A percentile compares a stretch with the other conserved stretches of the same genome.
These are phyloP conservation scores for Drymodes brunneopygia DNA, from an alignment of 2,113 vertebrate species.

Conservation along the genomic window DNA sequence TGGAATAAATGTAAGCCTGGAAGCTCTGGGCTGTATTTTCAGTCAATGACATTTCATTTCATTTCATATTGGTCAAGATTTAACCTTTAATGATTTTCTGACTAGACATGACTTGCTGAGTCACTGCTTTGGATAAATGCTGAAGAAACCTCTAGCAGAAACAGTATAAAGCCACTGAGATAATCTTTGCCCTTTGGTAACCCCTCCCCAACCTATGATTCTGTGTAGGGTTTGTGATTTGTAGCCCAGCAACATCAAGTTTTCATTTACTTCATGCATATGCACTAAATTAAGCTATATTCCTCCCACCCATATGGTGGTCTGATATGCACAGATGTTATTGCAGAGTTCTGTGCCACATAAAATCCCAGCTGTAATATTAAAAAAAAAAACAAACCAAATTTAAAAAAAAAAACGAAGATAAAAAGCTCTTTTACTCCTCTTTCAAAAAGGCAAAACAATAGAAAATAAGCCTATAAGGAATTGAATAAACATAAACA, in stretches of 20 bases:
- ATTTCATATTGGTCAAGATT: not conserved
- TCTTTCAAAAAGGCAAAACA: not conserved
- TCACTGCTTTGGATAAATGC: not conserved
- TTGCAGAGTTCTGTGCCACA: slow-evolving; percentile 11
- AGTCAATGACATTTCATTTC: not conserved
- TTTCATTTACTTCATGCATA: slow-evolving; percentile 53
- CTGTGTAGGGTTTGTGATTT: not conserved
- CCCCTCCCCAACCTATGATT: not conserved
- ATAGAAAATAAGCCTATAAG: not conserved
- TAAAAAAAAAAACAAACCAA: not conserved
- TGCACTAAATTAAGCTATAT: slow-evolving; percentile 60
- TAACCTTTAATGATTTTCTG: slow-evolving; percentile 6
- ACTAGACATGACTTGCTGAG: not conserved
- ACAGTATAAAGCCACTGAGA: not conserved
- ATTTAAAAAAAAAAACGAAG: not conserved
- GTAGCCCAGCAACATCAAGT: slow-evolving; percentile 9
- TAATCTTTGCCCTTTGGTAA: not conserved
- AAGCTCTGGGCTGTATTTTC: not conserved
- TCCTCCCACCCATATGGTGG: slow-evolving; percentile 62
- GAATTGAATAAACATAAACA: not conserved
- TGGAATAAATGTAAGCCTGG: not conserved
- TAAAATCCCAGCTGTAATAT: slow-evolving; percentile 58
- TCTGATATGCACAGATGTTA: slow-evolving; percentile 64
- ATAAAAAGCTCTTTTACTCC: not conserved
- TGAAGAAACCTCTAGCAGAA: not conserved